Base-by-base conservation (phyloP, 1,140 invertebrate species). In the Stratiolaelaps scimitus region DNA sequence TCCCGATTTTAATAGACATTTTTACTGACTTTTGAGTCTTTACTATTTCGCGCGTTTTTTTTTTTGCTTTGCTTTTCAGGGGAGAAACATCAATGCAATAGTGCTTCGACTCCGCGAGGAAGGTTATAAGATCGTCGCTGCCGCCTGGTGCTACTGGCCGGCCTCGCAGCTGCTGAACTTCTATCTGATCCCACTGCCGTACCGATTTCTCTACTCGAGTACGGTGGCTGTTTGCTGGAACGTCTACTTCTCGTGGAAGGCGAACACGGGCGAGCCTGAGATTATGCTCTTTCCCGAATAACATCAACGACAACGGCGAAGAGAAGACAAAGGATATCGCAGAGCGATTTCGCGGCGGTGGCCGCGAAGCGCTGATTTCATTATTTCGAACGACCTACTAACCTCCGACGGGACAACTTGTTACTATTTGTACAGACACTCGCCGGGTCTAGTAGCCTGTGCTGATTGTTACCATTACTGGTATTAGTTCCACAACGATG, bases 131-230 rank as follows among this genome's bases (percentile, higher is more conserved):
- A 60, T 60, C 34, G 53, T 60, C 23, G 15, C 17, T 19, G 53
- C 53, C 15, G 53, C 53, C 15, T 60, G 53, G 53, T 60, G 53
- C 34, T 60, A 60, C 26, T 60, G 53, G 53, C 53, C 53, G 26
- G 53, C 20, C 26, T 60, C 53, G 17, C 53, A 60, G 26, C 53
- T 60, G 20, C 15, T 60, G 6, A 60, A 60, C 34, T 60, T 60
- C 53, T 34, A 29, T n/a, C 26, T 60, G 17, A 34, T 60, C 20
- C 53, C 53, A 29, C 10, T 60, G 17, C 15, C 15, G 15, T 60
- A 60, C 53, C 53, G 53, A n/a, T 60, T 60, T 26, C 53, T 60
- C 13, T 60, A 60, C 10, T 60, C 53, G 13, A 60, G 53, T 23
- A 23, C 20, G 20, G 20, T 60, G 2, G 53, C 53, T 4, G 20